phyloP scores from a whole-genome alignment of 2,888 invertebrate species.

The Rhagonycha lutea region DNA sequence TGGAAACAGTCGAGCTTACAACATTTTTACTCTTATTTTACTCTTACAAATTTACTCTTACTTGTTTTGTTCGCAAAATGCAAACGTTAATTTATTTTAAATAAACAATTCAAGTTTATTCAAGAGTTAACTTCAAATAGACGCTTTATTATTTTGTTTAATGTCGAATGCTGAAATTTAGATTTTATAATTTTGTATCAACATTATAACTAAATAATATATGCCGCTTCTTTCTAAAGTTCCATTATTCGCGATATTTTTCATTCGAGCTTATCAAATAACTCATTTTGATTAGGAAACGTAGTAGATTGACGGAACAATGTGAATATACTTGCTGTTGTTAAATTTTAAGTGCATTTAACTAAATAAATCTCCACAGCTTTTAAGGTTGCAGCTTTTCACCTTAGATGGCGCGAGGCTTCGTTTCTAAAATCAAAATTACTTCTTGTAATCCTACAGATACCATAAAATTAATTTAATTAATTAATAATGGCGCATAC shows the following conservation, averaged over 20 bases:
- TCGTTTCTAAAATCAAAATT: not conserved
- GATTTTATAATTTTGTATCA: not conserved
- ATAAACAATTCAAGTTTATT: not conserved
- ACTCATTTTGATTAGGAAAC: too few relatives aligned
- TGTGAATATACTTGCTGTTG: too few relatives aligned
- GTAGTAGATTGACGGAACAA: too few relatives aligned
- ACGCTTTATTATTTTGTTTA: not conserved
- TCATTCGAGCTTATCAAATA: too few relatives aligned
- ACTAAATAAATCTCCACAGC: not conserved
- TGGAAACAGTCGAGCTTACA: not conserved
- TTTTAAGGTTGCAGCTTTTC: not conserved
- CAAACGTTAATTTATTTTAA: not conserved
- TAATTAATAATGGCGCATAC: not conserved
- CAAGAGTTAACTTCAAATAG: not conserved
- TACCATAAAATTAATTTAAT: not conserved
- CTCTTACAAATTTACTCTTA: not conserved
- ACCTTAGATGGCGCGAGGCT: not conserved
- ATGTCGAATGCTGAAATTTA: not conserved
- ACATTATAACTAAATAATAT: not conserved
- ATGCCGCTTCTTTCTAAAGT: not conserved
- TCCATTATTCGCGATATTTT: not conserved
- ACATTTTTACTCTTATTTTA: not conserved
- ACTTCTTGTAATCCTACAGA: not conserved
- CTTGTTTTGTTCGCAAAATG: not conserved
- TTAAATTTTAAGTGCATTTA: not conserved